Evolutionary conservation across 2,888 invertebrate species (phyloP).

Genomic region (Ichneumon xanthorius): DNA sequence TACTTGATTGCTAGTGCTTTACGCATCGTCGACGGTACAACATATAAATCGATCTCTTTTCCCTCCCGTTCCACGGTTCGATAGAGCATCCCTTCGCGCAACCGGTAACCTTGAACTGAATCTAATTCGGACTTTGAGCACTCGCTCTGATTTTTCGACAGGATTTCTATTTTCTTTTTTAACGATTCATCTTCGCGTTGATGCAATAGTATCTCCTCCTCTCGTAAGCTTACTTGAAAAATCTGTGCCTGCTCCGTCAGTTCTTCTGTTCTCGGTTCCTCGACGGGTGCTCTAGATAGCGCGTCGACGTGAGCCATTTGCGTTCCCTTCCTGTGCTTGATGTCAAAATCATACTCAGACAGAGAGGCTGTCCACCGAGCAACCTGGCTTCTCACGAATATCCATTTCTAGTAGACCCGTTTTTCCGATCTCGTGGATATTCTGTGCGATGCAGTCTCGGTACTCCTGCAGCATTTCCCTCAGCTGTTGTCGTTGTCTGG

Average conservation of each 20-base stretch:
- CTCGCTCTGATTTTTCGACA: no score
- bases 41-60: no score
- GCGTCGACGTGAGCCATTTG: slow-evolving; percentile 69
- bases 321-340: slow-evolving; percentile 69
- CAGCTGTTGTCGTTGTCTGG: slow-evolving; percentile 32
- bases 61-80: no score
- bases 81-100: no score
- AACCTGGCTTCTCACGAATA: slow-evolving; percentile 34
- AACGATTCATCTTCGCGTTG: no score
- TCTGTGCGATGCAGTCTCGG: slow-evolving; percentile 29
- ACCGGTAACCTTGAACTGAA: no score
- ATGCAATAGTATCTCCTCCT: slow-evolving; percentile 13
- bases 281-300: slow-evolving; percentile 63
- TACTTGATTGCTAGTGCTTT: no score
- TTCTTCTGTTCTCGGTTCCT: slow-evolving; percentile 40
- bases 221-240: slow-evolving; percentile 38
- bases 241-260: slow-evolving; percentile 20
- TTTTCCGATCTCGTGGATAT: slow-evolving; percentile 36
- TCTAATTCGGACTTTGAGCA: no score
- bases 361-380: slow-evolving; percentile 17
- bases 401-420: slow-evolving; percentile 36
- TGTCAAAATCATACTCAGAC: slow-evolving; percentile 57
- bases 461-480: slow-evolving; percentile 24
- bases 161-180: no score
- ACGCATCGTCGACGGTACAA: no score